Conservation (phyloP, 2,888 invertebrate genomes). For the Mylabris sibirica region DNA sequence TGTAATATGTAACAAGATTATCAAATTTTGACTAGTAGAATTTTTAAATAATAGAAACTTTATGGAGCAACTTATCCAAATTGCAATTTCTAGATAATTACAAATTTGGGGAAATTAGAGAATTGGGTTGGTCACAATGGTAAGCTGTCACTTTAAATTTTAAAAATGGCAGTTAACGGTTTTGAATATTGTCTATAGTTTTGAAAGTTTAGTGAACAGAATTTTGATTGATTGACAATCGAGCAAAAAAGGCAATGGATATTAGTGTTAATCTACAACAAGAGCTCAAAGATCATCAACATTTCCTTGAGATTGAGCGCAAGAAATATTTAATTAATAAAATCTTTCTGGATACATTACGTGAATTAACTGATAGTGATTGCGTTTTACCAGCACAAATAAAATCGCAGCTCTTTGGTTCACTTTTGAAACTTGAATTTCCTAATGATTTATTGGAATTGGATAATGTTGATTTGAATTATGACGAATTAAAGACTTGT, state of each 20-base stretch:
- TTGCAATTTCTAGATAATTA: too few relatives aligned
- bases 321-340: slow-evolving; percentile 47
- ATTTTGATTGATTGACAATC: not conserved
- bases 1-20: too few relatives aligned
- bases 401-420: not conserved
- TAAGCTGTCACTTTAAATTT: not conserved
- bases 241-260: not conserved
- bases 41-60: too few relatives aligned
- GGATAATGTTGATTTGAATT: slow-evolving; percentile 48
- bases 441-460: not conserved
- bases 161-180: not conserved
- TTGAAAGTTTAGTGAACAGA: not conserved
- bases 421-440: not conserved
- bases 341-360: slow-evolving; percentile 47
- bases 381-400: not conserved
- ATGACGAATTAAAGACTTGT: slow-evolving; percentile 21
- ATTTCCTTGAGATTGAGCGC: slow-evolving; percentile 47
- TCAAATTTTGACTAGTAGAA: too few relatives aligned
- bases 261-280: slow-evolving; percentile 29
- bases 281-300: slow-evolving; percentile 47
- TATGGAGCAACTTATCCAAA: too few relatives aligned
- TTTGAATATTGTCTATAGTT: too few relatives aligned
- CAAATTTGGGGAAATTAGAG: too few relatives aligned
- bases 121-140: too few relatives aligned
- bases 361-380: slow-evolving; percentile 28